These are phyloP conservation scores for Amphimedon queenslandica DNA, from an alignment of 37 sponge, comb jelly and placozoan species.

Conservation along the genomic window DNA sequence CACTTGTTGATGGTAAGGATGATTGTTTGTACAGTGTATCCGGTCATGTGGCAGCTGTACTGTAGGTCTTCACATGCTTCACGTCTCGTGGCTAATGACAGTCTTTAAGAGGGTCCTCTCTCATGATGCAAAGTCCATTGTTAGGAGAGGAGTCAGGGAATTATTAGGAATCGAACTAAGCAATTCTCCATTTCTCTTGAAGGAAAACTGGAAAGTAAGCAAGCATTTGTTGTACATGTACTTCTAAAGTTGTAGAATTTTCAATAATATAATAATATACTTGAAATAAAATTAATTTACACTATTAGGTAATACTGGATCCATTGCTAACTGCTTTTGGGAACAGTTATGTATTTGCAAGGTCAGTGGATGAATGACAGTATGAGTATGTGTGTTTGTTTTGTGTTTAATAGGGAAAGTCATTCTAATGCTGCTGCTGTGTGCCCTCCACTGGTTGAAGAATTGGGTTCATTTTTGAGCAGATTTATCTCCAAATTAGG, in stretches of 20 bases:
- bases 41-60: too few relatives aligned
- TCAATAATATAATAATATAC: too few relatives aligned
- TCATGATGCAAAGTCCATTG: slow-evolving; percentile 73
- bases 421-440: not conserved
- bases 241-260: too few relatives aligned
- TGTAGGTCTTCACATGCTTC: slow-evolving; percentile 54
- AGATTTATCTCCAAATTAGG: slow-evolving; percentile 21
- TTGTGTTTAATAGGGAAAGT: not conserved
- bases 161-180: slow-evolving; percentile 44
- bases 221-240: too few relatives aligned
- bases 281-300: too few relatives aligned
- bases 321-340: slow-evolving; percentile 47
- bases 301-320: too few relatives aligned
- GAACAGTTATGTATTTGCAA: slow-evolving; percentile 37
- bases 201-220: slow-evolving; percentile 60
- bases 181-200: slow-evolving; percentile 38
- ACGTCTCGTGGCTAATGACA: slow-evolving; percentile 68
- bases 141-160: slow-evolving; percentile 65
- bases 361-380: slow-evolving; percentile 22
- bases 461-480: slow-evolving; percentile 7
- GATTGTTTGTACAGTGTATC: not conserved
- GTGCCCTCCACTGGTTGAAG: slow-evolving; percentile 20
- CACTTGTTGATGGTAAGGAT: slow-evolving; percentile 3
- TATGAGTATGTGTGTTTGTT: not conserved
- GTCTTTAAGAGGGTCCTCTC: slow-evolving; percentile 60